Base-by-base conservation (phyloP, 2,113 vertebrate species). In the Pelvicachromis taeniatus region DNA sequence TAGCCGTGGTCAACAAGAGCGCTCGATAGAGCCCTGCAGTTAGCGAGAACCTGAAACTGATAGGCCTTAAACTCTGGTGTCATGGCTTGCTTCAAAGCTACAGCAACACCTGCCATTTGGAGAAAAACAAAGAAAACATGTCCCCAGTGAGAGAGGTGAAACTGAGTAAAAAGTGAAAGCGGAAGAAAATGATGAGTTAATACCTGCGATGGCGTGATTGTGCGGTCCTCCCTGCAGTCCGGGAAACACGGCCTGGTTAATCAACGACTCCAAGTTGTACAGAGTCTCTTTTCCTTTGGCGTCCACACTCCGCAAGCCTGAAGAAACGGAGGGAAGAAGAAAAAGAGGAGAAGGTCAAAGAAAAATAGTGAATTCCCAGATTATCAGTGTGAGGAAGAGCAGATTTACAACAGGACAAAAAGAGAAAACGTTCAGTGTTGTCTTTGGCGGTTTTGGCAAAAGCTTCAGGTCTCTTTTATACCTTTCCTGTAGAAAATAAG, bases 151-250 rank as follows among this genome's bases (percentile, higher is more conserved):
- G 48, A 65, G 1, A 2, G 8, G 6, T 33, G 6, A 79, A 55
- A 55, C 5, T 17, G 6, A 77, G 11, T 29, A 35, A 38, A 35
- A 73, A 81, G 31, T 17, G 0, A 6, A 78, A 61, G 8, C 16
- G 55, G 9, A 53, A 17, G 8, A 82, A 10, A 10, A 80, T 17
- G 17, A 21, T 3, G 7, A 16, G 6, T 5, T 92, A 9, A 55
- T 45, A 99, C 98, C 99, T 93, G 98, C 98, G 6, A 99, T 99
- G 59, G 99, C 97, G 0, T 99, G 99, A 92, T 99, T 99, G 95
- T 99, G 99, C 0, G 99, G 99, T 4, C 99, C 99, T 9, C 99
- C 99, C 91, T 99, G 98, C 50, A 99, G 96, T 16, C 98, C 99
- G 0, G 99, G 99, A 92, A 99, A 99, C 68, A 99, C 98, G 0